These are phyloP conservation scores for Sterrhoptilus dennistouni DNA, from an alignment of 2,113 vertebrate genomes.

Conservation along the genomic window DNA sequence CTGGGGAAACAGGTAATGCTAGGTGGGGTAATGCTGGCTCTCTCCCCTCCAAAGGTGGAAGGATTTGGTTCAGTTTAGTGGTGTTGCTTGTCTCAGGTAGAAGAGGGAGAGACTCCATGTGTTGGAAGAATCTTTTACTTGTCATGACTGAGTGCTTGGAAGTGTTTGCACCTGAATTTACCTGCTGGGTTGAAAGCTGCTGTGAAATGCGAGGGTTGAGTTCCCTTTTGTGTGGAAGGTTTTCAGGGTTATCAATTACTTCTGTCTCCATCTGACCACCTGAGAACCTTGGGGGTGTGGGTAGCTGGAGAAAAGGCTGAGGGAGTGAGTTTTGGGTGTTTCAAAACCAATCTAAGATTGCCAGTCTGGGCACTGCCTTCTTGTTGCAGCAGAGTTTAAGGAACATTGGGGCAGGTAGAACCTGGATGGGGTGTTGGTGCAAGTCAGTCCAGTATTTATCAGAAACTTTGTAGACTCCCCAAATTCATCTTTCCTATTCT, in stretches of 20 bases:
- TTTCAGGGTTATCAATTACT: not conserved
- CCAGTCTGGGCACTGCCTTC: not conserved
- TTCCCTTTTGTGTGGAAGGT: not conserved
- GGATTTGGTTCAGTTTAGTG: not conserved
- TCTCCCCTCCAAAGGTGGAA: not conserved
- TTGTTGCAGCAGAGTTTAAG: not conserved
- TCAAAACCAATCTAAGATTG: not conserved
- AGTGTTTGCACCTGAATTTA: not conserved
- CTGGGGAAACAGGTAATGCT: slow-evolving; percentile 87
- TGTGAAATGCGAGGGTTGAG: not conserved
- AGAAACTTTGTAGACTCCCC: not conserved
- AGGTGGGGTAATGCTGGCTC: not conserved
- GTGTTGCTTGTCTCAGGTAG: not conserved
- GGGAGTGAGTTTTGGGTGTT: not conserved
- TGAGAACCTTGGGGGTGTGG: not conserved
- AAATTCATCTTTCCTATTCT: not conserved
- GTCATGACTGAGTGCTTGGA: not conserved
- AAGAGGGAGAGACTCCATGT: not conserved
- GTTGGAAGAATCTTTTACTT: not conserved
- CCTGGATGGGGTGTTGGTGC: not conserved
- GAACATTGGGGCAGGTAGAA: not conserved
- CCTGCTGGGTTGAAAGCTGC: not conserved
- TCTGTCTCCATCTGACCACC: not conserved
- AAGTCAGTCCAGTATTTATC: not conserved
- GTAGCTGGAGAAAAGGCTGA: not conserved